Percentiles rank a stretch among this genome's conserved stretches.
Evolutionary conservation across 2,888 invertebrate species (phyloP).

Genomic region (Melanotus villosus): DNA sequence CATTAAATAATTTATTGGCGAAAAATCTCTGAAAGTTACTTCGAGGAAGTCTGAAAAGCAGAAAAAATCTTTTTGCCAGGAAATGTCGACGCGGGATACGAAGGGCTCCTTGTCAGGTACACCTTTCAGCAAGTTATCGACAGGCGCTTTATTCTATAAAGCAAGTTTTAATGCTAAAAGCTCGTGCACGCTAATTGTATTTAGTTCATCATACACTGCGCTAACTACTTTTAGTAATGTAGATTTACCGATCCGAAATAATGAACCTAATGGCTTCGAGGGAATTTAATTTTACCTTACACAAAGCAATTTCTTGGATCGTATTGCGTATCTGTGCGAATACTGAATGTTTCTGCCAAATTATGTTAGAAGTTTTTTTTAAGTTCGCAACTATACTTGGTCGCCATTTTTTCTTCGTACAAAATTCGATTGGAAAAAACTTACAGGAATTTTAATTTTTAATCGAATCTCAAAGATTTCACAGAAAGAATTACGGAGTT

Average conservation of each 20-base stretch:
- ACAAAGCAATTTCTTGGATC: slow-evolving; percentile 8
- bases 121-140: neutral
- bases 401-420: too few species aligned
- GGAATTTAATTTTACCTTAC: slow-evolving; percentile 25
- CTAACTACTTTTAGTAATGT: slow-evolving; percentile 27
- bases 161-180: slow-evolving; percentile 14
- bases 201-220: slow-evolving; percentile 22
- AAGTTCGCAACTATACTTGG: neutral
- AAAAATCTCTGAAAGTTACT: too few species aligned
- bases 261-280: slow-evolving; percentile 21
- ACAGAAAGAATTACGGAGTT: too few species aligned
- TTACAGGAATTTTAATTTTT: too few species aligned
- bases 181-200: slow-evolving; percentile 18
- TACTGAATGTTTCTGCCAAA: slow-evolving; percentile 1
- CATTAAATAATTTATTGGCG: too few species aligned
- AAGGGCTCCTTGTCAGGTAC: too few species aligned
- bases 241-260: slow-evolving; percentile 28
- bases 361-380: slow-evolving; percentile 4
- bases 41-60: too few species aligned
- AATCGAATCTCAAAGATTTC: too few species aligned
- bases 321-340: slow-evolving; percentile 19
- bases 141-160: slow-evolving; percentile 2
- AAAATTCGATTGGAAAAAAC: too few species aligned
- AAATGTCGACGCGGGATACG: too few species aligned
- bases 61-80: too few species aligned